Evolutionary conservation across 1,140 invertebrate species (phyloP).

Genomic region (Diprion similis): DNA sequence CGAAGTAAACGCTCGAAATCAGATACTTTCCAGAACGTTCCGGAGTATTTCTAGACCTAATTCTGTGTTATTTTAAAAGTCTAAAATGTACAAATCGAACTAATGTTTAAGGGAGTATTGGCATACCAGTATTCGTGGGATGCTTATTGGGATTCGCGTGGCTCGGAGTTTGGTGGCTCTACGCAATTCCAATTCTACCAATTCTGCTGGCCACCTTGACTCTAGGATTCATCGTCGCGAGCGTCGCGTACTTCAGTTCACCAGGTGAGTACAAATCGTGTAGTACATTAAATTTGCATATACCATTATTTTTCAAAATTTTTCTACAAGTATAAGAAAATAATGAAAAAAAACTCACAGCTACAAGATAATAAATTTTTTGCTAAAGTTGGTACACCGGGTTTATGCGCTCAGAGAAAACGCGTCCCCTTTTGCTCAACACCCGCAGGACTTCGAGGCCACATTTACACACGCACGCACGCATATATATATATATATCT

Average conservation of each 20-base stretch:
- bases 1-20: too few species aligned
- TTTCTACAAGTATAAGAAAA: too few species aligned
- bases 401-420: background rate
- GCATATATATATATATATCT: too few species aligned
- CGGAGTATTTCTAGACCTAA: too few species aligned
- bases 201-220: conserved; percentile 64
- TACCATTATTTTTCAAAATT: background rate
- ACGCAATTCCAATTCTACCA: conserved; percentile 65
- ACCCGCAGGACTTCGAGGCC: background rate
- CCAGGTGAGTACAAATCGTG: conserved; percentile 60
- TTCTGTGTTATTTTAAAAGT: too few species aligned
- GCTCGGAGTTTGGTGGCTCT: conserved; percentile 54
- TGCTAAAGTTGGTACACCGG: background rate
- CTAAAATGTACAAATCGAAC: too few species aligned
- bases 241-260: conserved; percentile 61
- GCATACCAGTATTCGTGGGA: conserved; percentile 23
- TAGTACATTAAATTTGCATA: background rate
- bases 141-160: background rate
- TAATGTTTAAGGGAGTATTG: conserved; percentile 26
- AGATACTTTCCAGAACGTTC: too few species aligned
- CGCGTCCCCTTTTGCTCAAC: background rate
- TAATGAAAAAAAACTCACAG: background rate
- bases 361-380: background rate
- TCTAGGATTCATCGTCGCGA: conserved; percentile 64
- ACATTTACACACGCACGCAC: background rate